Evolutionary conservation across 2,797 vertebrate genomes (phyloP).

Genomic region (Nannoperca australis): DNA sequence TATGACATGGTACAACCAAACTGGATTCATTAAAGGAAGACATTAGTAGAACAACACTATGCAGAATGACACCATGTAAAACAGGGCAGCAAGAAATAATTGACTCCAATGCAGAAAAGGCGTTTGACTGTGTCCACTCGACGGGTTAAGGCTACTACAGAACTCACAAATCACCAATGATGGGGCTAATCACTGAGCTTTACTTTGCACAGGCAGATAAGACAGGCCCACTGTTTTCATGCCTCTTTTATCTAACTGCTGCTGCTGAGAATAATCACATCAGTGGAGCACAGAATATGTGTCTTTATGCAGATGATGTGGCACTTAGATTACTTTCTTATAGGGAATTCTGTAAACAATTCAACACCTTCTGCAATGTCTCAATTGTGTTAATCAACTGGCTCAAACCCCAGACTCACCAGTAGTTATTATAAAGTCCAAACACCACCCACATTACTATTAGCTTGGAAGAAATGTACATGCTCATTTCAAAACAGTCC

Average conservation of each 20-base stretch:
- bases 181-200: not conserved
- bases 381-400: not conserved
- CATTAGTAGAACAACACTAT: not conserved
- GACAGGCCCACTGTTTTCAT: not conserved
- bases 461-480: too few species aligned
- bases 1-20: not conserved
- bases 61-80: not conserved
- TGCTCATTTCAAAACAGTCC: not conserved
- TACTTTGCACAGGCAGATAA: not conserved
- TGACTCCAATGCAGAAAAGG: not conserved
- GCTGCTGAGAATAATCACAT: not conserved
- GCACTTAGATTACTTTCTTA: too few species aligned
- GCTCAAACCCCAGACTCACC: not conserved
- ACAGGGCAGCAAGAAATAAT: not conserved
- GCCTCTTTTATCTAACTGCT: not conserved
- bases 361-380: not conserved
- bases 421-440: not conserved
- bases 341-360: too few species aligned
- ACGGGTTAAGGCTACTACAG: not conserved
- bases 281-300: not conserved
- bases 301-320: slow-evolving; percentile 13
- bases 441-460: not conserved
- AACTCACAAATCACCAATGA: not conserved
- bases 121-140: not conserved
- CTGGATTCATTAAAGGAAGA: not conserved